Evolutionary conservation across 2,113 vertebrate species (phyloP).

Genomic region (Salvator merianae): DNA sequence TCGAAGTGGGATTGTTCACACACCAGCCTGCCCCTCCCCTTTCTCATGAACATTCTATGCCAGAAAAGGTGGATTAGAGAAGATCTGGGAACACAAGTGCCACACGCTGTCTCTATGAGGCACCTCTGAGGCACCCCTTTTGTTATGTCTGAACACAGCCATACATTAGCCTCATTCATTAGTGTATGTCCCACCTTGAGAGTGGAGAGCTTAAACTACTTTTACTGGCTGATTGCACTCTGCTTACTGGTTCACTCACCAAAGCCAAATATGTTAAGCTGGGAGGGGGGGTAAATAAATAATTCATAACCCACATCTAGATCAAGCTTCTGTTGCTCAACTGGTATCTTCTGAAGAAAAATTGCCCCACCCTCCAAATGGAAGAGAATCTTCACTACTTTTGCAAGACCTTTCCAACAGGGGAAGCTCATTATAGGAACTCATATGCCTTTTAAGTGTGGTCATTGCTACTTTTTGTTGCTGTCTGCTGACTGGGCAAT

Average conservation of each 20-base stretch:
- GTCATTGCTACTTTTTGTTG: background rate
- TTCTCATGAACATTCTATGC: too few relatives aligned
- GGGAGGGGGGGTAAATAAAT: background rate
- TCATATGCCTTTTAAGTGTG: constrained; percentile 7
- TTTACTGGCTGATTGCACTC: background rate
- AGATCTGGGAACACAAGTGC: too few relatives aligned
- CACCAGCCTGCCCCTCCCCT: too few relatives aligned
- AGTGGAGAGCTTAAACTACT: too few relatives aligned
- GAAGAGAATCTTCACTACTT: constrained; percentile 15
- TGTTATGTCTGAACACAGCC: too few relatives aligned
- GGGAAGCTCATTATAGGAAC: constrained; percentile 35
- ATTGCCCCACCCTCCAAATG: background rate
- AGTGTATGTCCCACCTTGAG: background rate
- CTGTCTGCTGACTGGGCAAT: background rate
- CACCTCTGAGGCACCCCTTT: too few relatives aligned
- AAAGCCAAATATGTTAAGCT: rapidly evolving
- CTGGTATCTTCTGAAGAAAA: constrained; percentile 24
- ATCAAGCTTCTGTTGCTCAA: constrained; percentile 23
- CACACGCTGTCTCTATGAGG: too few relatives aligned
- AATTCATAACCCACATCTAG: background rate
- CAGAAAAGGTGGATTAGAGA: too few relatives aligned
- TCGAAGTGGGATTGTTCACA: too few relatives aligned
- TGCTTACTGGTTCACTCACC: background rate
- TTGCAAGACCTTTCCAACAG: constrained; percentile 29
- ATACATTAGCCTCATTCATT: background rate